phyloP scores from a whole-genome alignment of 2,113 vertebrate species.

The Paralichthys olivaceus region DNA sequence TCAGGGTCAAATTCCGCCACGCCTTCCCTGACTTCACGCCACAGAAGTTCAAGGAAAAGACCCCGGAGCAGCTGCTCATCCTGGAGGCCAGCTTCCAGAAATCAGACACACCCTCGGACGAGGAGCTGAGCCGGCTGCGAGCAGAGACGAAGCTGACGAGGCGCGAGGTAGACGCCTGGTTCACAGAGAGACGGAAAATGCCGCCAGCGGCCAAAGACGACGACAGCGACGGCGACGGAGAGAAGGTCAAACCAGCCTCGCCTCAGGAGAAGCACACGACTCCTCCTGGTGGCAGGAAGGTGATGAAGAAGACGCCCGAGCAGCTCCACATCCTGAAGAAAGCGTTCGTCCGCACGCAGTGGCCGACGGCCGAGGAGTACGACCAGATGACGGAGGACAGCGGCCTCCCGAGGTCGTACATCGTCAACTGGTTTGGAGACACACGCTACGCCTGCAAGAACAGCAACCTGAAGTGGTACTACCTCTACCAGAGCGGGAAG shows the following conservation, averaged over 20 bases:
- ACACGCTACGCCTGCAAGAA: slow-evolving; percentile 98
- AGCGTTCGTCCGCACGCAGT: slow-evolving; percentile 93
- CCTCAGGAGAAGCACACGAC: slow-evolving; percentile 59
- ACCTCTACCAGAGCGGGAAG: slow-evolving; percentile 88
- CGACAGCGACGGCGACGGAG: slow-evolving; percentile 4
- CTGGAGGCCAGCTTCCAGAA: slow-evolving; percentile 92
- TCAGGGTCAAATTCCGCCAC: slow-evolving; percentile 86
- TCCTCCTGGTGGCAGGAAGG: slow-evolving; percentile 74
- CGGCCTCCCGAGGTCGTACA: slow-evolving; percentile 90
- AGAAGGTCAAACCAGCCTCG: slow-evolving; percentile 35
- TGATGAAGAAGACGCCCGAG: slow-evolving; percentile 91
- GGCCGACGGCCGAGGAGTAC: slow-evolving; percentile 93
- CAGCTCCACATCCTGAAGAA: slow-evolving; percentile 95
- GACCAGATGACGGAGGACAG: slow-evolving; percentile 91
- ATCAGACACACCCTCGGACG: slow-evolving; percentile 88
- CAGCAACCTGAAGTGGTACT: slow-evolving; percentile 98
- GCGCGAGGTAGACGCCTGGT: slow-evolving; percentile 96
- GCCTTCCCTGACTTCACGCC: slow-evolving; percentile 91
- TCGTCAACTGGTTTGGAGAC: slow-evolving; percentile 98
- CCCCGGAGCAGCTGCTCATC: slow-evolving; percentile 88
- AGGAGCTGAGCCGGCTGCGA: slow-evolving; percentile 91
- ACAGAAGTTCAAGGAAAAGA: slow-evolving; percentile 97
- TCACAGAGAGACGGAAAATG: slow-evolving; percentile 89
- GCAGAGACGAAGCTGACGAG: slow-evolving; percentile 92
- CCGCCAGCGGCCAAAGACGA: slow-evolving; percentile 71